Evolutionary conservation across 2,888 invertebrate species (phyloP), one percentile per base, ranked within the genome.

Genomic region (Caprella mutica): DNA sequence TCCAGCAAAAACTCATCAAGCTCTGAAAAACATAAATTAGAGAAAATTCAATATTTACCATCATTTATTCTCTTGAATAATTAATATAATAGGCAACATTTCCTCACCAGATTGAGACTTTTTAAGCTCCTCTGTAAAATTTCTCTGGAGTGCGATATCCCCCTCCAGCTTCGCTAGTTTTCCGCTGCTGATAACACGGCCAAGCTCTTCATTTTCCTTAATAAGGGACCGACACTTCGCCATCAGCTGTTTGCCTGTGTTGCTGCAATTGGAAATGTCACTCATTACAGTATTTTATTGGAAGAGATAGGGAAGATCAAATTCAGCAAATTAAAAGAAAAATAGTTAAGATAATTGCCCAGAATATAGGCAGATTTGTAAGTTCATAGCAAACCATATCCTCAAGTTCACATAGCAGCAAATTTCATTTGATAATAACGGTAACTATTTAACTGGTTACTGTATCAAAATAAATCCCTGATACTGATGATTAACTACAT

Each of bases 151-250:
- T 1, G 93, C 91, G 65, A 97, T 78, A 74, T 96, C 96, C 61
- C 91, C 89, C 75, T 97, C 96, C 59, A 97, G 76, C 73, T 94
- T 93, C 27, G 96, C 93, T 72, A 94, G 82, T 67, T 92, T 79
- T 1, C 96, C 96, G 68, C 91, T 90, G 5, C 92, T 88, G 43
- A 94, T 92, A 80, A 91, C 86, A 70, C 91, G 87, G 12, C 96
- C 96, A 21, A 97, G 78, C 70, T 97, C 96, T 73, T 96, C 96
- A 74, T 97, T 97, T 74, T 97, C 96, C 74, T 94, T 92, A 71
- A 94, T 88, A 46, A 97, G 75, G 67, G 92, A 76, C 63, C 94
- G 81, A 72, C 96, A 97, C 73, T 94, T 93, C 9, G 94, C 93
- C 96, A 97, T 96, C 67, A 97, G 77, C 67, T 94, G 83, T 75